phyloP scores from a whole-genome alignment of 2,888 invertebrate species.

The Eubasilissa splendida region DNA sequence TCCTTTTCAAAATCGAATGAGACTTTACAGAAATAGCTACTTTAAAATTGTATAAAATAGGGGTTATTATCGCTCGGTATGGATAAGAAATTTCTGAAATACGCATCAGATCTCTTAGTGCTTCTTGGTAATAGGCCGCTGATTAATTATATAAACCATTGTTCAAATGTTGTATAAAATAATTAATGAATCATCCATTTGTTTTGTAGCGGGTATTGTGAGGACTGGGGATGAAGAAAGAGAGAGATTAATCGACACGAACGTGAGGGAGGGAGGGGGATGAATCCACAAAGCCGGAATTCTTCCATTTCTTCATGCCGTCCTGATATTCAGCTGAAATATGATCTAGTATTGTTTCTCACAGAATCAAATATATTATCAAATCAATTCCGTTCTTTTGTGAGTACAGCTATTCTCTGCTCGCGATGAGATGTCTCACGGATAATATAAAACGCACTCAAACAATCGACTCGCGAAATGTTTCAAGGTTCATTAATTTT shows the following conservation, averaged over 20 bases:
- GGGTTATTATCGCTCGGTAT: slow-evolving; percentile 10
- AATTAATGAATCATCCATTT: slow-evolving; percentile 59
- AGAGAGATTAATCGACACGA: slow-evolving; percentile 54
- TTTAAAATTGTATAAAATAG: background rate
- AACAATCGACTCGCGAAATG: no score
- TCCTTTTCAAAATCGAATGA: slow-evolving; percentile 31
- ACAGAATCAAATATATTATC: background rate
- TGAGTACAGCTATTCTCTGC: no score
- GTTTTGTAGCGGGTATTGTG: slow-evolving; percentile 56
- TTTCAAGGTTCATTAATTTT: no score
- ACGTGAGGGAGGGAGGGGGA: slow-evolving; percentile 43
- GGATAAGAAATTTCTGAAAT: slow-evolving; percentile 12
- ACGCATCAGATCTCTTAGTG: slow-evolving; percentile 51
- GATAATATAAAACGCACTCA: no score
- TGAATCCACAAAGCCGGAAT: slow-evolving; percentile 25
- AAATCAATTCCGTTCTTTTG: background rate
- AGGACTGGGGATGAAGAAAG: slow-evolving; percentile 35
- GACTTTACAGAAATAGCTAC: background rate
- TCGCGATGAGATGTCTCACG: no score
- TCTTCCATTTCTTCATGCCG: slow-evolving; percentile 21
- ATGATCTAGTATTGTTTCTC: slow-evolving; percentile 22
- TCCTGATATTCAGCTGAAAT: slow-evolving; percentile 24
- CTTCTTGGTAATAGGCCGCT: slow-evolving; percentile 51
- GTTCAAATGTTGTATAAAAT: slow-evolving; percentile 59
- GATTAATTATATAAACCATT: slow-evolving; percentile 58